Conservation (phyloP, 2,797 vertebrate genomes). For the Sebastes goodei region DNA sequence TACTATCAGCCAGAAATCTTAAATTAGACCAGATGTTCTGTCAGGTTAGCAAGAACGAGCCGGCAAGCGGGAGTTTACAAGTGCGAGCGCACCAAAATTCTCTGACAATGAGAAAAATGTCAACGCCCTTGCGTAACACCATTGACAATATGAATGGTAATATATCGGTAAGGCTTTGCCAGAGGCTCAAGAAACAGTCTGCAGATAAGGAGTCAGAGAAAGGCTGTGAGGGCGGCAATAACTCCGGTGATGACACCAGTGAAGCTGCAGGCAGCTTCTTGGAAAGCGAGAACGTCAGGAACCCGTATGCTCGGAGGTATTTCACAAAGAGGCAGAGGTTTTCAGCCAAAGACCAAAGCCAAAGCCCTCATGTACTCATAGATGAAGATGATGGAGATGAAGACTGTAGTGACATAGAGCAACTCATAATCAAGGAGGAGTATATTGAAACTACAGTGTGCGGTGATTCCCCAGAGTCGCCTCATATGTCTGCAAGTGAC, state of each 20-base stretch:
- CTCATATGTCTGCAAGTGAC: constrained; percentile 73
- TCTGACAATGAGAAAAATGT: constrained; percentile 74
- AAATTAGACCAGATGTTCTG: constrained; percentile 83
- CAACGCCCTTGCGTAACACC: constrained; percentile 87
- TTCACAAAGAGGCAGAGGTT: constrained; percentile 64
- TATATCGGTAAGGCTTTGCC: constrained; percentile 87
- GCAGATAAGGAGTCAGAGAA: constrained; percentile 84
- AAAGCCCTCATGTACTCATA: constrained; percentile 33
- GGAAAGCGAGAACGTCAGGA: constrained; percentile 62
- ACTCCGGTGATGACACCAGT: constrained; percentile 85
- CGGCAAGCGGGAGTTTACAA: constrained; percentile 76
- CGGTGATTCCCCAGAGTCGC: constrained; percentile 77
- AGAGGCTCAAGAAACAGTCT: constrained; percentile 83
- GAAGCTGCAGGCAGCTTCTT: constrained; percentile 60
- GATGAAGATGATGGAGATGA: constrained; percentile 57
- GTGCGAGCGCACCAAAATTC: constrained; percentile 76
- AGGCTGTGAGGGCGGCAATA: constrained; percentile 85
- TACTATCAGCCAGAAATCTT: constrained; percentile 81
- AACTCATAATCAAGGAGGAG: constrained; percentile 79
- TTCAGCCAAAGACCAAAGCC: constrained; percentile 61
- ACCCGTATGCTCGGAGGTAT: constrained; percentile 57
- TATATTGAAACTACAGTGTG: constrained; percentile 58
- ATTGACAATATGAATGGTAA: constrained; percentile 87
- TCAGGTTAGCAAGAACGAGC: constrained; percentile 77
- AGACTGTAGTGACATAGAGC: constrained; percentile 69